These are phyloP conservation scores for Sarcophaga subvicina DNA, from an alignment of 2,888 invertebrate species.

Conservation along the genomic window DNA sequence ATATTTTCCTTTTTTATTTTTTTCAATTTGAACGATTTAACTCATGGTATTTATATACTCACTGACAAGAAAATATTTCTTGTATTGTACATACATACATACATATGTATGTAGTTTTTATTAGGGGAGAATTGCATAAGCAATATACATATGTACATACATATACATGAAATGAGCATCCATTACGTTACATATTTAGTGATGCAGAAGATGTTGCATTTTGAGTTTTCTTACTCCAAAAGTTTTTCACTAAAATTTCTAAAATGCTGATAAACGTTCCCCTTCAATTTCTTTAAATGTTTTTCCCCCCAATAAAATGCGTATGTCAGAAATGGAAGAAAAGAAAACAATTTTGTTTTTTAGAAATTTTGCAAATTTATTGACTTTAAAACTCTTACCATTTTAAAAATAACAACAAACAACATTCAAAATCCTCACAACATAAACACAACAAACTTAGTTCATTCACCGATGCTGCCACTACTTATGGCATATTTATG, in stretches of 20 bases:
- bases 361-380: conserved; percentile 62
- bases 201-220: conserved; percentile 57
- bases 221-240: conserved; percentile 43
- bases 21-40: conserved; percentile 37
- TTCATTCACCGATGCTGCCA: conserved; percentile 60
- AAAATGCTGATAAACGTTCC: conserved; percentile 36
- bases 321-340: background rate
- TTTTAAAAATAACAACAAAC: conserved; percentile 24
- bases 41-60: background rate
- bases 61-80: background rate
- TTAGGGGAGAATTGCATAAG: conserved; percentile 26
- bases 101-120: conserved; percentile 14
- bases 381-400: conserved; percentile 62
- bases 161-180: conserved; percentile 1
- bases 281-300: conserved; percentile 35
- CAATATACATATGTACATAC: background rate
- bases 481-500: background rate
- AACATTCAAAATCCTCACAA: background rate
- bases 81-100: background rate
- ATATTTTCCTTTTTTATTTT: background rate
- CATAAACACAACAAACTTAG: conserved; percentile 36
- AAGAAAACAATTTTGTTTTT: conserved; percentile 35
- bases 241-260: conserved; percentile 43
- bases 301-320: background rate
- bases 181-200: conserved; percentile 30